Percentiles rank a stretch among this genome's conserved stretches.
Evolutionary conservation across 2,888 invertebrate genomes (phyloP).

Genomic region (Bellardia bayeri): DNA sequence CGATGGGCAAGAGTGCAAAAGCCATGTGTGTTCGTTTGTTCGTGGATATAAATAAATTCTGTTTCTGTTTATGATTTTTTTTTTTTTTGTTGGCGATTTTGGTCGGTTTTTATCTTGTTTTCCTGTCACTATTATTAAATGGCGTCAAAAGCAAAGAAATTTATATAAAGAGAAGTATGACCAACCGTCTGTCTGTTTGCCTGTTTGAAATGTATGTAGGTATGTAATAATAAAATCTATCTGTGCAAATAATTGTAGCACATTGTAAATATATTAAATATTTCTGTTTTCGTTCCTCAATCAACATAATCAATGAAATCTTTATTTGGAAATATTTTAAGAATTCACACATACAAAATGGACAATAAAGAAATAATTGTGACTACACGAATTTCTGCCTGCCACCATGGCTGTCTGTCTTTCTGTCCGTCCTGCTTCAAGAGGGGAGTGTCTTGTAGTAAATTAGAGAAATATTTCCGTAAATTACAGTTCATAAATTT

Average conservation of each 20-base stretch:
- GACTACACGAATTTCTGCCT: background rate
- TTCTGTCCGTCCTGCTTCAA: background rate
- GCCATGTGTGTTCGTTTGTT: slow-evolving; percentile 46
- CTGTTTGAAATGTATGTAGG: background rate
- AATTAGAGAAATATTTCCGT: slow-evolving; percentile 52
- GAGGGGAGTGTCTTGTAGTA: slow-evolving; percentile 20
- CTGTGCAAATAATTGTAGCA: slow-evolving; percentile 34
- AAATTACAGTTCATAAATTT: background rate
- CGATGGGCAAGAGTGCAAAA: slow-evolving; percentile 16
- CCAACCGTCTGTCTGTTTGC: background rate
- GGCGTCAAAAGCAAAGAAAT: slow-evolving; percentile 54
- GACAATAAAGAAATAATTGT: slow-evolving; percentile 50
- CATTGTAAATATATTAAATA: slow-evolving; percentile 17
- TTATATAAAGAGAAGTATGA: slow-evolving; percentile 20
- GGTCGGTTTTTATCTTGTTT: slow-evolving; percentile 34
- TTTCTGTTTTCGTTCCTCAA: slow-evolving; percentile 34
- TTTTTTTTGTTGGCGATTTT: slow-evolving; percentile 13
- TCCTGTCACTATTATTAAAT: slow-evolving; percentile 49
- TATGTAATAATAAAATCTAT: background rate
- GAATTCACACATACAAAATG: slow-evolving; percentile 49
- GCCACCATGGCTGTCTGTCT: background rate
- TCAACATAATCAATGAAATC: slow-evolving; percentile 64
- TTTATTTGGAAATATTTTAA: slow-evolving; percentile 64
- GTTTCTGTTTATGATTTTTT: background rate
- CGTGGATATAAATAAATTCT: slow-evolving; percentile 49